phyloP scores from a whole-genome alignment of 2,113 vertebrate genomes.

The Anguilla rostrata region DNA sequence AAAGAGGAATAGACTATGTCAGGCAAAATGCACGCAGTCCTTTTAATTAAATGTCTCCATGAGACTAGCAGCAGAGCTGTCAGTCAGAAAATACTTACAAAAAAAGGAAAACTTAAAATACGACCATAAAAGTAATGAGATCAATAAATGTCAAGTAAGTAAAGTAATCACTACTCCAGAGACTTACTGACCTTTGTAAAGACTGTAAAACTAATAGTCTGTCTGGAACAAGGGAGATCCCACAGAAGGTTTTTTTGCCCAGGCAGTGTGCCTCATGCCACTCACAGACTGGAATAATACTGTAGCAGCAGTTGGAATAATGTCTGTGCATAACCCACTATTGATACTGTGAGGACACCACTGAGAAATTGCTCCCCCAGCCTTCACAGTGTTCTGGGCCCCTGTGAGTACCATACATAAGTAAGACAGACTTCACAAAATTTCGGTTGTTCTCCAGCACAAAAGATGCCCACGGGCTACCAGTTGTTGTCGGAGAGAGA shows the following conservation, averaged over 20 bases:
- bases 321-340: neutral
- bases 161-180: constrained; percentile 81
- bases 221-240: constrained; percentile 65
- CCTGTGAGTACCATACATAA: neutral
- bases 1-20: neutral
- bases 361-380: neutral
- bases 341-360: neutral
- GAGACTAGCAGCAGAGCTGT: constrained; percentile 63
- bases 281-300: neutral
- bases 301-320: neutral
- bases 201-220: constrained; percentile 77
- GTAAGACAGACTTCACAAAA: neutral
- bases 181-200: constrained; percentile 82
- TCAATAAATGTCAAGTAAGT: constrained; percentile 85
- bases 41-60: constrained; percentile 76
- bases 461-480: no score
- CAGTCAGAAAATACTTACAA: constrained; percentile 72
- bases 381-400: neutral
- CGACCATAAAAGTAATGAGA: constrained; percentile 78
- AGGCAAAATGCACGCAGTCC: constrained; percentile 61
- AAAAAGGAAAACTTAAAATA: constrained; percentile 74
- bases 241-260: neutral
- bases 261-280: neutral
- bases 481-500: no score
- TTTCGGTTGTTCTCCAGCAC: neutral